Conservation (phyloP, 2,888 invertebrate species). For the Pyrgus malvae region DNA sequence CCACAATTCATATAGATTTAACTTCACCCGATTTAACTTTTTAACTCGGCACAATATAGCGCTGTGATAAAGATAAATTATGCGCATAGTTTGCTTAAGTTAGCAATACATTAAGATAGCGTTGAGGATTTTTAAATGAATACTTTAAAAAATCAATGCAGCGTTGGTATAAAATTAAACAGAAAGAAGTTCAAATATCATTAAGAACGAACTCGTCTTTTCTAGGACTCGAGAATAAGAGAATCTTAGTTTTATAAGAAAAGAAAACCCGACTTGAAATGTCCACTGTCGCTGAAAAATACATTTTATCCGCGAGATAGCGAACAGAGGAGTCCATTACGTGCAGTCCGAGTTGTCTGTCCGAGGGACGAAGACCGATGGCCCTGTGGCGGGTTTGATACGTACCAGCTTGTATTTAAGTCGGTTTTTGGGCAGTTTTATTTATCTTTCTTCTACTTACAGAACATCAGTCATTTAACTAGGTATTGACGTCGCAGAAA, state of each 20-base stretch:
- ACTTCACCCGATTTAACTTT: not conserved
- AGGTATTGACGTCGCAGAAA: not conserved
- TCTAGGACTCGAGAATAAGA: constrained; percentile 4
- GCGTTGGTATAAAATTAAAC: not conserved
- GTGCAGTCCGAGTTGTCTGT: constrained; percentile 18
- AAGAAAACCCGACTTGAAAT: constrained; percentile 8
- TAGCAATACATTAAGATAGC: too few species aligned
- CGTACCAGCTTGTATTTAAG: constrained; percentile 9
- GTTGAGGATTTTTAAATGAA: not conserved
- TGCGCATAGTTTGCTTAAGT: too few species aligned
- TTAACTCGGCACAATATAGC: too few species aligned
- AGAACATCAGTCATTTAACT: not conserved
- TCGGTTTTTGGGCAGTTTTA: not conserved
- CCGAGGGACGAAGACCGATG: constrained; percentile 22
- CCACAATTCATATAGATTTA: too few species aligned
- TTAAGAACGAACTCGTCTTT: constrained; percentile 4
- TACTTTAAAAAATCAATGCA: too few species aligned
- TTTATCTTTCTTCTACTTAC: not conserved
- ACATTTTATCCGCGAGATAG: constrained; percentile 21
- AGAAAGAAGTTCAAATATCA: constrained; percentile 11
- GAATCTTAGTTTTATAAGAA: constrained; percentile 12
- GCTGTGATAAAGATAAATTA: too few species aligned
- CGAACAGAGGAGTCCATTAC: constrained; percentile 22
- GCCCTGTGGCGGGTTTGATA: constrained; percentile 12
- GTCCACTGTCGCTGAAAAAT: constrained; percentile 22